phyloP scores from a whole-genome alignment of 2,888 invertebrate species.

The Theodoxus fluviatilis region DNA sequence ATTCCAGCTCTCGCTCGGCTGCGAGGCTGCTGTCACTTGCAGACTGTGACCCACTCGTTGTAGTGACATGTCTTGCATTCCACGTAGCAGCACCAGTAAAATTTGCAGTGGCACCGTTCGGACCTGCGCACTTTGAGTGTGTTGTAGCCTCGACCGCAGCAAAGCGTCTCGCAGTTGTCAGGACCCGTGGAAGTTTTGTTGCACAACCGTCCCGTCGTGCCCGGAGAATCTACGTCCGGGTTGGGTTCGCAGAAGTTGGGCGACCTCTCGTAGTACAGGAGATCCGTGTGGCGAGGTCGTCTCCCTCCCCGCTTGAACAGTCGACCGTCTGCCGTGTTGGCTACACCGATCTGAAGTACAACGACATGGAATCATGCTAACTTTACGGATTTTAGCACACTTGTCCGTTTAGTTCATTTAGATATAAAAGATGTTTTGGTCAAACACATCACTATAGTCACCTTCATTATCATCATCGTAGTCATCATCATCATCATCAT shows the following conservation, averaged over 20 bases:
- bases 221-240: conserved; percentile 54
- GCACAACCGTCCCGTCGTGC: conserved; percentile 60
- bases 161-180: conserved; percentile 58
- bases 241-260: conserved; percentile 86
- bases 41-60: conserved; percentile 81
- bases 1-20: no score
- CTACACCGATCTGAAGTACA: conserved; percentile 43
- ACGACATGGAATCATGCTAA: no score
- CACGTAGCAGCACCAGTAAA: conserved; percentile 65
- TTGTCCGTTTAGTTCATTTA: no score
- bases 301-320: conserved; percentile 42
- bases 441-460: no score
- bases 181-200: conserved; percentile 54
- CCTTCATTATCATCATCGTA: no score
- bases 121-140: conserved; percentile 69
- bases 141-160: conserved; percentile 60
- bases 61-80: conserved; percentile 68
- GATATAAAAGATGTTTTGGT: no score
- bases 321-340: conserved; percentile 44
- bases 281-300: conserved; percentile 55
- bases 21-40: no score
- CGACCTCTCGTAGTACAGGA: conserved; percentile 92
- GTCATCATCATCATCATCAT: no score
- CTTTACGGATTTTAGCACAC: no score
- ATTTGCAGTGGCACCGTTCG: conserved; percentile 63